Evolutionary conservation across 2,797 vertebrate genomes (phyloP), one percentile per base, ranked within the genome.

Genomic region (Schizothorax lantsangensis): DNA sequence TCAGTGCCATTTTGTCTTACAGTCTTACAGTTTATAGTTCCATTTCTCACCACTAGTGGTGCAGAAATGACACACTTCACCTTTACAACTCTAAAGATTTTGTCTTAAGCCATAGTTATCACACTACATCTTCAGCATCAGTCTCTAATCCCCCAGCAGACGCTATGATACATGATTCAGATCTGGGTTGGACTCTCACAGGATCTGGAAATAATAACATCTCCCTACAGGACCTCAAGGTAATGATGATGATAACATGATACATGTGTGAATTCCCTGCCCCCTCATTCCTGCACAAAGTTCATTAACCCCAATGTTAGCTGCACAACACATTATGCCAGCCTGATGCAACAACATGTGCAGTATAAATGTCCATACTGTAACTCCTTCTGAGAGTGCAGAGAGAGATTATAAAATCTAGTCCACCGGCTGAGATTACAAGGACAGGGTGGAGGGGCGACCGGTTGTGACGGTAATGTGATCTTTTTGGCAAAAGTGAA

Each of bases 351-450:
- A 83, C 78, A 81, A 83, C 83, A 85, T 85, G 88, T 87, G 73
- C 81, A 52, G 81, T 73, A 85, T 84, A 84, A 81, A 88, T 87
- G 86, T 91, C 88, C 83, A 85, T 83, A 68, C 80, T 84, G 88
- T 86, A 88, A 87, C 79, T 89, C 81, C 77, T 85, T 80, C 73
- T 85, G 86, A 90, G 81, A 78, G 45, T 85, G 84, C 66, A 74
- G 26, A 81, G 80, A 81, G 80, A 85, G 88, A 89, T 91, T 89
- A 89, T 89, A 86, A 92, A 91, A 89, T 66, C 52, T 59, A 84
- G 89, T 81, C 86, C 81, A 4, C 64, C 33, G 43, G 77, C 74
- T 66, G 66, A 84, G 88, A 84, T 88, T 54, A 84, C 72, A 86
- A 84, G 87, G 71, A 74, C 57, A 12, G 66, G 54, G 26, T 74